A percentile compares a stretch with the other conserved stretches of the same genome.
These are phyloP conservation scores for Carollia perspicillata DNA, from an alignment of 2,113 vertebrate genomes.

Conservation along the genomic window DNA sequence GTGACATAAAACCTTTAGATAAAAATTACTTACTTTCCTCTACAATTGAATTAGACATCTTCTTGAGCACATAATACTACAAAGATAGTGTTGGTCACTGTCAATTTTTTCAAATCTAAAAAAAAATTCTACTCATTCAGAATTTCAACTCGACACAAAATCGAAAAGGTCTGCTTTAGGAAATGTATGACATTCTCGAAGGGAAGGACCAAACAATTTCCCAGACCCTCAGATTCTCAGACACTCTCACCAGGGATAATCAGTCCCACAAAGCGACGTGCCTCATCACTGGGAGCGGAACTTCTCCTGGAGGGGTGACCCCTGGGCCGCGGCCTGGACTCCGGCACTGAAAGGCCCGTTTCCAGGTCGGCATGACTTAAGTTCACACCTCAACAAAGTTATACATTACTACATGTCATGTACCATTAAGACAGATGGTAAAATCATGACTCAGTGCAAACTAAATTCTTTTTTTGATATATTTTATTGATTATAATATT, in stretches of 20 bases:
- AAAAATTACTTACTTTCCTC: slow-evolving; percentile 19
- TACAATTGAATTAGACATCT: background rate
- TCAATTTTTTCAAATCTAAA: slow-evolving; percentile 35
- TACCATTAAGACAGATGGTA: background rate
- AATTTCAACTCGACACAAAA: background rate
- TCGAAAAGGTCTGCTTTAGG: background rate
- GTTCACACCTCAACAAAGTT: background rate
- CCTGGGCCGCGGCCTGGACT: background rate
- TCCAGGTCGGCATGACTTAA: background rate
- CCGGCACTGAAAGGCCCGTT: background rate
- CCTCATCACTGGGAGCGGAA: background rate
- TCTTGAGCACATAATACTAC: background rate
- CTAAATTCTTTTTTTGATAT: too few relatives aligned
- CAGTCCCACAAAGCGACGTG: background rate
- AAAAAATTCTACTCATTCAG: background rate
- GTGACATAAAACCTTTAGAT: background rate
- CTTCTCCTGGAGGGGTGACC: background rate
- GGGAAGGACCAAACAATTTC: background rate
- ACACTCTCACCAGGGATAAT: background rate
- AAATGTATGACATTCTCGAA: background rate
- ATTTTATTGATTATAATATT: too few relatives aligned
- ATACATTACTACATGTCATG: background rate
- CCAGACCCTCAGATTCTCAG: background rate
- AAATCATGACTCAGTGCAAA: background rate
- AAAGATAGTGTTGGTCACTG: background rate